Evolutionary conservation across 1,140 invertebrate genomes (phyloP).

Genomic region (Dendrolimus kikuchii): DNA sequence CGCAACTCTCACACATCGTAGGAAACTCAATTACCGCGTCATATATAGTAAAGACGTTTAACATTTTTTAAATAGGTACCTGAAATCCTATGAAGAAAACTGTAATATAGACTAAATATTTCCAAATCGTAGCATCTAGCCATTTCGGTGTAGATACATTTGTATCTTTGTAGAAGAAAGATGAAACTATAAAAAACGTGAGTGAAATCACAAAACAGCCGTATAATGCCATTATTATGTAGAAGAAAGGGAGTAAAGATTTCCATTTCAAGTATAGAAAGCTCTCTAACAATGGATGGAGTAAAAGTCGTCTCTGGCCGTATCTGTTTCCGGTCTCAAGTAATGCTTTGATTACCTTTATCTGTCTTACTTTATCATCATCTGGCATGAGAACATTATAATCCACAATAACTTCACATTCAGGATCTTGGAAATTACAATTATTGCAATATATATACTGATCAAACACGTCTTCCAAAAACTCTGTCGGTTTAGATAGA

Average conservation of each 20-base stretch:
- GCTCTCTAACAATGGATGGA: slow-evolving; percentile 72
- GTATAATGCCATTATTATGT: slow-evolving; percentile 66
- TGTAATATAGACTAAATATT: slow-evolving; percentile 42
- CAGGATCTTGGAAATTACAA: slow-evolving; percentile 53
- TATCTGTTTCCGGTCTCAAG: slow-evolving; percentile 61
- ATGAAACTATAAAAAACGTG: slow-evolving; percentile 49
- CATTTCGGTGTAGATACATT: slow-evolving; percentile 25
- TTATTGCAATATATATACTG: slow-evolving; percentile 60
- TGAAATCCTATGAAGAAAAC: slow-evolving; percentile 46
- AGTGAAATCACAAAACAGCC: slow-evolving; percentile 59
- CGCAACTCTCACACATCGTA: no score
- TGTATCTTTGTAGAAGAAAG: slow-evolving; percentile 57
- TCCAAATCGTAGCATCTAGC: slow-evolving; percentile 37
- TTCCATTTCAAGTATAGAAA: slow-evolving; percentile 74
- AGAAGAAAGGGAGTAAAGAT: slow-evolving; percentile 66
- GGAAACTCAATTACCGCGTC: no score
- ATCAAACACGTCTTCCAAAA: slow-evolving; percentile 69
- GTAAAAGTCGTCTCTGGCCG: slow-evolving; percentile 62
- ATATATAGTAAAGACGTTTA: no score
- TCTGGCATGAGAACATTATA: slow-evolving; percentile 63
- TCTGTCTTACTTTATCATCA: slow-evolving; percentile 51
- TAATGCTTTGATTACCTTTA: slow-evolving; percentile 70
- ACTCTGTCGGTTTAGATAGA: slow-evolving; percentile 67
- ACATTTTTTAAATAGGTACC: slow-evolving; percentile 26
- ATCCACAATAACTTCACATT: slow-evolving; percentile 64